These are phyloP conservation scores for Parnassius mnemosyne DNA, from an alignment of 2,888 invertebrate genomes.

Conservation along the genomic window DNA sequence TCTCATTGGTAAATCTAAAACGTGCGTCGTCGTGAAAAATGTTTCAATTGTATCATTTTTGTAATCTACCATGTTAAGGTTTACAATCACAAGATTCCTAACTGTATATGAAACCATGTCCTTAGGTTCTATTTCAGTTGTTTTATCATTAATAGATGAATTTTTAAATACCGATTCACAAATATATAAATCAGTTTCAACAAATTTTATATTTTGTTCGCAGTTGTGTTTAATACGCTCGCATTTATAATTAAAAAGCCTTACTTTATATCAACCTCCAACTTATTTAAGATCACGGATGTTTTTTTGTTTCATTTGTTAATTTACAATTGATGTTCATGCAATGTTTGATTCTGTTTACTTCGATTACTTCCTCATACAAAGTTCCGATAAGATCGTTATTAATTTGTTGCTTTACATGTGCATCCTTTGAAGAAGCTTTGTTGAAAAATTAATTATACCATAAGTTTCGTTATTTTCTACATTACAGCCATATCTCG, in stretches of 20 bases:
- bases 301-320: slow-evolving; percentile 20
- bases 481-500: slow-evolving; percentile 54
- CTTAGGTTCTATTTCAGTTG: background rate
- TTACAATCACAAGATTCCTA: slow-evolving; percentile 46
- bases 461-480: slow-evolving; percentile 45
- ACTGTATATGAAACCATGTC: slow-evolving; percentile 12
- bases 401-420: slow-evolving; percentile 8
- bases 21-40: slow-evolving; percentile 61
- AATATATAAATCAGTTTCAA: slow-evolving; percentile 45
- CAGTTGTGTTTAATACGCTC: slow-evolving; percentile 53
- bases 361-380: background rate
- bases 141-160: slow-evolving; percentile 2
- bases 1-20: slow-evolving; percentile 51
- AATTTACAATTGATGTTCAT: slow-evolving; percentile 28
- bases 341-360: slow-evolving; percentile 31
- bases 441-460: slow-evolving; percentile 46
- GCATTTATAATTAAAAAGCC: slow-evolving; percentile 53
- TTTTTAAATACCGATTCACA: slow-evolving; percentile 37
- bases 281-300: slow-evolving; percentile 54
- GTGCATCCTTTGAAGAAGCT: slow-evolving; percentile 30
- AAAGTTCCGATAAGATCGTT: slow-evolving; percentile 13
- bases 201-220: slow-evolving; percentile 40
- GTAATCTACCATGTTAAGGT: slow-evolving; percentile 44
- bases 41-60: slow-evolving; percentile 49
- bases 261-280: slow-evolving; percentile 51